These are phyloP conservation scores for Rutpela maculata DNA, from an alignment of 2,888 invertebrate species.

Conservation along the genomic window DNA sequence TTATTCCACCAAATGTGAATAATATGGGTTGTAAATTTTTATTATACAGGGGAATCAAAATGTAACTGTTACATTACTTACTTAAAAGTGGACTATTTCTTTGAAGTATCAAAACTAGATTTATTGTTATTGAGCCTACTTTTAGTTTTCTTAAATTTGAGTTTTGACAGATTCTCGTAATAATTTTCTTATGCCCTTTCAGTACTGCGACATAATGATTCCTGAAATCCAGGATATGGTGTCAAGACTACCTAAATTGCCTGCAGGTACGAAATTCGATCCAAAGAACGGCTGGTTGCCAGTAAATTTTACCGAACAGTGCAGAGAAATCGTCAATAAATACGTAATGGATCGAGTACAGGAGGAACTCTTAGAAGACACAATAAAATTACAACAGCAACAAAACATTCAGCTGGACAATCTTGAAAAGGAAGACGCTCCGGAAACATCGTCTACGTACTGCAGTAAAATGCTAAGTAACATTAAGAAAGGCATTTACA, in stretches of 20 bases:
- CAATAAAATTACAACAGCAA: conserved; percentile 42
- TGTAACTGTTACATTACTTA: too few species aligned
- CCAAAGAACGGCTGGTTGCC: conserved; percentile 88
- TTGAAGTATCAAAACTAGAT: too few species aligned
- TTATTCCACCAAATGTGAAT: too few species aligned
- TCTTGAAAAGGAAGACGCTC: conserved; percentile 26
- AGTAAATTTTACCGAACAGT: conserved; percentile 80
- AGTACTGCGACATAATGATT: conserved; percentile 88
- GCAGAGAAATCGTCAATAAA: conserved; percentile 84
- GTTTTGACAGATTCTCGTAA: too few species aligned
- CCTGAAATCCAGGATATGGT: conserved; percentile 88
- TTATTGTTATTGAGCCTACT: too few species aligned
- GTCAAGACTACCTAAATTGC: conserved; percentile 79
- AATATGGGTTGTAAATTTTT: too few species aligned
- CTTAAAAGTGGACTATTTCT: too few species aligned
- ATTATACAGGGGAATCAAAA: too few species aligned
- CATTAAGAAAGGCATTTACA: conserved; percentile 60
- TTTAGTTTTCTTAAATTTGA: too few species aligned
- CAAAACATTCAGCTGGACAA: conserved; percentile 27
- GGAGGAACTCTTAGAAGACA: conserved; percentile 60
- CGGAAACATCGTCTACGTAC: conserved; percentile 49
- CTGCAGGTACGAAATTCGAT: conserved; percentile 80
- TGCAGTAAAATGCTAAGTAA: conserved; percentile 63
- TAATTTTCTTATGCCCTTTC: conserved; percentile 54
- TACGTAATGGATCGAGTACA: conserved; percentile 65